Base-by-base conservation (phyloP, 92 coral and sea anemone genomes). In the Epizoanthus rinbou region DNA sequence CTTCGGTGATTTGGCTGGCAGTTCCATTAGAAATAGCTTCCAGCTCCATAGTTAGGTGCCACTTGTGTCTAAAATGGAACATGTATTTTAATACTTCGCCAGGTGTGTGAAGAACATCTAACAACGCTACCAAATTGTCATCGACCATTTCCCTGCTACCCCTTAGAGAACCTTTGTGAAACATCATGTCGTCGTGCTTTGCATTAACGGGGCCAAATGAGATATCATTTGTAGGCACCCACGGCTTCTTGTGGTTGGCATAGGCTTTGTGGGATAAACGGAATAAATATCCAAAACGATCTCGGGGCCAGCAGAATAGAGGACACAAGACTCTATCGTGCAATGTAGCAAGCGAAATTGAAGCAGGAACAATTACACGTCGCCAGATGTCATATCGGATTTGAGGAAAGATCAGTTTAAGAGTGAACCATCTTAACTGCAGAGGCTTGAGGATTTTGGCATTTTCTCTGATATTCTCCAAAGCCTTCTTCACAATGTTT, bases 361-460 rank as follows among this genome's bases (percentile, higher is more conserved):
- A 24, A 24, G 70, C 70, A 24, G 70, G 70, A 22, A 65, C 41
- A 37, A 65, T 65, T 13, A 65, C 41, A 65, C 70, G 70, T 24
- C 70, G 70, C 70, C 70, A 65, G 41, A 65, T 65, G 25, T 65
- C 70, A 6, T 24, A 65, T 28, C 70, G 70, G 70, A 65, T 65
- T 39, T 65, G 70, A 31, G 43, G 11, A 65, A 65, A 65, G 41
- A 17, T 65, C 35, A 65, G 31, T 37, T 65, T 65, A 15, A 65
- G 43, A 25, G 70, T 65, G 23, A 65, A 65, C 70, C 70, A 65
- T 6, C 43, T 65, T 24, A 35, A 65, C 70, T 65, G 70, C 1
- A 65, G n/a, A 24, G 70, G 70, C 17, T 65, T 65, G 37, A 65
- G 70, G 43, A 65, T 13, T 65, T 65, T 65, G 70, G 70, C 70